Base-by-base conservation (phyloP, 2,113 vertebrate species). In the Ptilonorhynchus violaceus region DNA sequence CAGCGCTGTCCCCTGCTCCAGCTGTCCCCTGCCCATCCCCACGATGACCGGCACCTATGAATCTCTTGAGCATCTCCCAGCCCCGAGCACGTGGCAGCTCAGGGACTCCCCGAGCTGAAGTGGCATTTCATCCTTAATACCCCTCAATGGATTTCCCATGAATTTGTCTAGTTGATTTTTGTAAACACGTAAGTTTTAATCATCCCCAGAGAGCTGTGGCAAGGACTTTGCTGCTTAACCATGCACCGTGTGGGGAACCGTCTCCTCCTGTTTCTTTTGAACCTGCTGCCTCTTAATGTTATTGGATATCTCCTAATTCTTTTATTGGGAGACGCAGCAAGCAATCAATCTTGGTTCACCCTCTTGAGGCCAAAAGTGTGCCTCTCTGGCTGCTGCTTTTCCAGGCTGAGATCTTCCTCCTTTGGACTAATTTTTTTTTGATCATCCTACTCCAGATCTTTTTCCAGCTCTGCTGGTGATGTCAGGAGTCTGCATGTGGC, bases 81-180 rank as follows among this genome's bases (percentile, higher is more conserved):
- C 41, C 78, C 41, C 2, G 5, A 89, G 85, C 84, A 35, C 0
- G 0, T 39, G 68, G 89, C 93, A 93, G 91, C 93, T 89, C 39
- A n/a, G 94, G 85, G 86, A 59, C 80, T 89, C 77, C 88, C 88
- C 1, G 3, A 30, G 64, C 83, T 92, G 50, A 73, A 62, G 91
- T 62, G 86, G 76, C 68, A 39, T 92, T 95, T 96, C 85, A 88
- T 96, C 95, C 85, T 92, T 96, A 93, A 96, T 92, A 83, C 69
- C 68, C 89, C 95, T 93, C 83, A 63, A 75, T 96, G 86, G 94
- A 94, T 96, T 96, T 96, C 80, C 95, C 86, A 96, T 96, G 86
- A 87, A 96, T 95, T 92, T 92, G 91, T 91, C 94, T 56, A 39
- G 69, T 63, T 96, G 96, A 93, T 95, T 88, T 95, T 82, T 92